phyloP scores from a whole-genome alignment of 1,140 invertebrate genomes.

The Helicoverpa armigera region DNA sequence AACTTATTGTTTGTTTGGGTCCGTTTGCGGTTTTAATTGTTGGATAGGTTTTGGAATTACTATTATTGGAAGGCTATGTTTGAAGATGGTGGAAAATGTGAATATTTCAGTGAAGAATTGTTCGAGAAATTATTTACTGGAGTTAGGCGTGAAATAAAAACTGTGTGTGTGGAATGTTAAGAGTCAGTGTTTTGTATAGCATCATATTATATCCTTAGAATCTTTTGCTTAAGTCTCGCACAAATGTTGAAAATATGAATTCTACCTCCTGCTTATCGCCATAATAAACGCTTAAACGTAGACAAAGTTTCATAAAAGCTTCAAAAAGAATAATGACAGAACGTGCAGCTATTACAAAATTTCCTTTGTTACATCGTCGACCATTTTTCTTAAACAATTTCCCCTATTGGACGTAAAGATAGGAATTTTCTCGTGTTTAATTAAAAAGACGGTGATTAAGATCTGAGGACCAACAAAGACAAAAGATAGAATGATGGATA shows the following conservation, averaged over 20 bases:
- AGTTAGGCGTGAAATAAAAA: too few species aligned
- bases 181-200: too few species aligned
- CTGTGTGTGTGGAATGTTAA: too few species aligned
- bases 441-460: constrained; percentile 42
- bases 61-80: neutral
- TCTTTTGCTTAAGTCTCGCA: too few species aligned
- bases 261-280: too few species aligned
- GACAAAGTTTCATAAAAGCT: neutral
- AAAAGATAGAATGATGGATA: constrained; percentile 36
- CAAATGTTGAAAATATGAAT: too few species aligned
- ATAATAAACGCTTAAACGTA: neutral
- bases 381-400: constrained; percentile 31
- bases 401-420: constrained; percentile 4
- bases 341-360: constrained; percentile 16
- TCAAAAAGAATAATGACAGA: neutral
- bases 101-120: too few species aligned
- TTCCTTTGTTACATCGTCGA: constrained; percentile 13
- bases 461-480: constrained; percentile 25
- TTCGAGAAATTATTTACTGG: too few species aligned
- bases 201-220: too few species aligned
- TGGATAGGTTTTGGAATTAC: neutral
- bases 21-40: neutral
- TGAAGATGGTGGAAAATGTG: too few species aligned
- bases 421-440: constrained; percentile 36
- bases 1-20: constrained; percentile 52